Base-by-base conservation (phyloP, 2,113 vertebrate genomes). In the Gnathonemus longibarbis region DNA sequence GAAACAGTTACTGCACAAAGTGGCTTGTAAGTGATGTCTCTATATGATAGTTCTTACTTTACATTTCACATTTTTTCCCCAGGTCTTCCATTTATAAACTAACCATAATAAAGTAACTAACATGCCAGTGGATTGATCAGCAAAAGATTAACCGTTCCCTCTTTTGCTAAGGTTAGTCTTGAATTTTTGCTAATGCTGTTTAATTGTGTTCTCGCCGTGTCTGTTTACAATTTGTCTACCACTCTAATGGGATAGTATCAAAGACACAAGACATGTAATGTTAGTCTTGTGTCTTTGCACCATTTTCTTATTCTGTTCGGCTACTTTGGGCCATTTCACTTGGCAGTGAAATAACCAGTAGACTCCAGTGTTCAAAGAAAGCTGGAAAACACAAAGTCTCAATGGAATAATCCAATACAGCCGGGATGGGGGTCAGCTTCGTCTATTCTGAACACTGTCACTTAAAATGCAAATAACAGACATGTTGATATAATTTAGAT, bases 11-110 rank as follows among this genome's bases (percentile, higher is more conserved):
- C 94, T 93, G 90, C 92, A 94, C 93, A 93, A 92, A 92, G 94
- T 95, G 94, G 93, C 92, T 94, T 93, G 94, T 92, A 91, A 95
- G 93, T 95, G 95, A 95, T 95, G 94, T 92, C 91, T 8, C 93
- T 93, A 93, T 95, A 93, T 92, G 92, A 93, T 90, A 53, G 15
- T 19, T 53, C 52, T 53, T 53, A 5, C 52, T 58, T 27, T 24
- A 62, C 58, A 62, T 62, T 62, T 62, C 58, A 62, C 21, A 58
- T 19, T 62, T 62, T n/a, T 62, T 27, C 21, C 21, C 21, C 24
- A 62, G 21, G 58, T 10, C 24, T 62, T 10, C 58, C 58, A 27
- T 27, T 62, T 62, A 27, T 62, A 62, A 62, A 62, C 58, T 62
- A 62, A n/a, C 2, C 58, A 62, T 62, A 10, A 62, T 62, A 62